Evolutionary conservation across 2,113 vertebrate genomes (phyloP), one percentile per base, ranked within the genome.

Genomic region (Catharus fuscescens): DNA sequence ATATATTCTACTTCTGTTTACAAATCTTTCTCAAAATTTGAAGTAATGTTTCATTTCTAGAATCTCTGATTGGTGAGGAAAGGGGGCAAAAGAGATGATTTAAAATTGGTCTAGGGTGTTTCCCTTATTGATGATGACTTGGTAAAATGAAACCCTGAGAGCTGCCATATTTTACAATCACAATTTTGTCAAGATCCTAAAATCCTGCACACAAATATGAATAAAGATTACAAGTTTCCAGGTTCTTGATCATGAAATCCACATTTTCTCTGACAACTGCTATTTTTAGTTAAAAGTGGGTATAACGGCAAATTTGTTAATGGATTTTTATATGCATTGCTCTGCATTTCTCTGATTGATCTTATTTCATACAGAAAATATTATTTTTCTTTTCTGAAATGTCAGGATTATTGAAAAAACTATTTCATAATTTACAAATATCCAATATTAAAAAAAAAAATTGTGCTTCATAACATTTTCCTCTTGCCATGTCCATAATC

Each of bases 381-480:
- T 5, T 42, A 5, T 28, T 64, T 52, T 31, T 47, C 15, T 69
- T 83, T 40, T 59, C 18, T 77, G 18, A 80, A 86, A 77, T 54
- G 6, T 53, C 47, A n/a, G 44, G 5, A 2, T 32, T 62, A 18
- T 15, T 59, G 8, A 47, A 59, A 66, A 6, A 59, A 1, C 2
- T 84, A 76, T 3, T 38, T 79, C 24, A 61, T 3, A 2, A 40
- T 50, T 72, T 70, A 16, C 45, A 85, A 80, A 60, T 59, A 53
- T 29, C 1, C 6, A 38, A 14, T 4, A 59, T 38, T 38, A 38
- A 12, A 38, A 5, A 62, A n/a, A 21, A 38, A 38, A 44, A 12
- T 62, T 53, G 5, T 48, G 2, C 5, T 81, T 76, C 20, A 23
- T 32, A 53, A 44, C 0, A 1, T 9, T 36, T 10, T 50, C 6